A percentile compares a stretch with the other conserved stretches of the same genome.
Evolutionary conservation across 2,888 invertebrate genomes (phyloP).

Genomic region (Ceraclea dissimilis): DNA sequence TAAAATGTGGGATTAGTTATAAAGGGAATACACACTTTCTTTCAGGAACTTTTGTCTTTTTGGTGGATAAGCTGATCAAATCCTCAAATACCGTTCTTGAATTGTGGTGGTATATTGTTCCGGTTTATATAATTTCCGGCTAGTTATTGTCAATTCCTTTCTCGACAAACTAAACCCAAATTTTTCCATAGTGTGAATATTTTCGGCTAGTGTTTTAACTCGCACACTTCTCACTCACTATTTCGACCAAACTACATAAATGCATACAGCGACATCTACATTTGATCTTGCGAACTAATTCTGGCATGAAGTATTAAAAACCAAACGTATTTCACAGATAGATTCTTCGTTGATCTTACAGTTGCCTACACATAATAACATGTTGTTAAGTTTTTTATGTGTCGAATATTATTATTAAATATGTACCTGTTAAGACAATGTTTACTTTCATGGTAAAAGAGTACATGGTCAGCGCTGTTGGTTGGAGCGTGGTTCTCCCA

Average conservation of each 20-base stretch:
- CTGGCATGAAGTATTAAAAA: neutral
- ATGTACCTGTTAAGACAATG: too few relatives aligned
- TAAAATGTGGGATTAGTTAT: neutral
- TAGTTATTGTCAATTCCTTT: slow-evolving; percentile 29
- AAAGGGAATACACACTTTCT: neutral
- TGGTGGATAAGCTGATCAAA: slow-evolving; percentile 31
- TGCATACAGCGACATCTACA: neutral
- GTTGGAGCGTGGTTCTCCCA: too few relatives aligned
- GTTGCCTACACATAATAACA: too few relatives aligned
- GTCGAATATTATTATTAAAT: too few relatives aligned
- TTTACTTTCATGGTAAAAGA: too few relatives aligned
- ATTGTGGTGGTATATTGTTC: slow-evolving; percentile 20
- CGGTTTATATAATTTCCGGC: slow-evolving; percentile 28
- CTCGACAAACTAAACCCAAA: slow-evolving; percentile 31
- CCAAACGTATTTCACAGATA: too few relatives aligned
- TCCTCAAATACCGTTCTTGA: slow-evolving; percentile 29
- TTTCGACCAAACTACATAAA: too few relatives aligned
- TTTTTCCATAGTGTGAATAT: slow-evolving; percentile 29
- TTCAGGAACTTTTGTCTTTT: too few relatives aligned
- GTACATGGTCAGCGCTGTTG: too few relatives aligned
- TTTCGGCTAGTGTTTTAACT: slow-evolving; percentile 27
- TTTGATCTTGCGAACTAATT: neutral
- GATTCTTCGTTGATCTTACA: too few relatives aligned
- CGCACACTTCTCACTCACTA: too few relatives aligned
- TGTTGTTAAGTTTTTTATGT: too few relatives aligned